Evolutionary conservation across 2,113 vertebrate genomes (phyloP).

Genomic region (Rhineura floridana): DNA sequence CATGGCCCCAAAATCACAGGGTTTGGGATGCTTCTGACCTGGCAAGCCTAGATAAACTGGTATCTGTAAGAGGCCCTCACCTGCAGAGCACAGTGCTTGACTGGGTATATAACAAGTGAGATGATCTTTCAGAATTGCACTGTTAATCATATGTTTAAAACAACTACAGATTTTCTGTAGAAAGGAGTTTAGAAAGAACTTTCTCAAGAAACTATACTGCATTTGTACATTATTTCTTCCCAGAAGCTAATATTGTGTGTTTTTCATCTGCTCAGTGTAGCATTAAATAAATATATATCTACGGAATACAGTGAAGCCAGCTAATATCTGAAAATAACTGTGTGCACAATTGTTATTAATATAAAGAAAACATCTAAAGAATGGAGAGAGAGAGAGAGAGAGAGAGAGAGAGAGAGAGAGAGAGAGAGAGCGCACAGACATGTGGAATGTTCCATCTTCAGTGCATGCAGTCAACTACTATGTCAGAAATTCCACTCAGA

Average conservation of each 20-base stretch:
- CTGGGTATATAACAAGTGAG: too few species aligned
- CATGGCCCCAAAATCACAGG: too few species aligned
- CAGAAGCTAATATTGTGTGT: slow-evolving; percentile 45
- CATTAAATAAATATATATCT: slow-evolving; percentile 68
- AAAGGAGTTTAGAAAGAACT: slow-evolving; percentile 3
- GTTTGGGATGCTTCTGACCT: too few species aligned
- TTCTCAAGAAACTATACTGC: slow-evolving; percentile 44
- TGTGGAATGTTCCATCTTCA: background rate
- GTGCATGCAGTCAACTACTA: background rate
- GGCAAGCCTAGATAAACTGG: too few species aligned
- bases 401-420: background rate
- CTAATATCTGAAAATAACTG: slow-evolving; percentile 35
- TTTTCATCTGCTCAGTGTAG: slow-evolving; percentile 59
- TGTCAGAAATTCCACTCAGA: background rate
- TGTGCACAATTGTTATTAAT: slow-evolving; percentile 26
- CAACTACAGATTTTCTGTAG: slow-evolving; percentile 17
- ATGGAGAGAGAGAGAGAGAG: background rate
- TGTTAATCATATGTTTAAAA: slow-evolving; percentile 44
- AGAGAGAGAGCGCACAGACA: too few species aligned
- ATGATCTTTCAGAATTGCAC: too few species aligned
- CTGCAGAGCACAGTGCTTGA: too few species aligned
- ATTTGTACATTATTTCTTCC: slow-evolving; percentile 33
- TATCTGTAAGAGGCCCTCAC: too few species aligned
- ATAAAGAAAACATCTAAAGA: slow-evolving; percentile 11
- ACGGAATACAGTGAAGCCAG: slow-evolving; percentile 16